A percentile compares a stretch with the other conserved stretches of the same genome.
Evolutionary conservation across 2,113 vertebrate species (phyloP).

Genomic region (Ellobius talpinus): DNA sequence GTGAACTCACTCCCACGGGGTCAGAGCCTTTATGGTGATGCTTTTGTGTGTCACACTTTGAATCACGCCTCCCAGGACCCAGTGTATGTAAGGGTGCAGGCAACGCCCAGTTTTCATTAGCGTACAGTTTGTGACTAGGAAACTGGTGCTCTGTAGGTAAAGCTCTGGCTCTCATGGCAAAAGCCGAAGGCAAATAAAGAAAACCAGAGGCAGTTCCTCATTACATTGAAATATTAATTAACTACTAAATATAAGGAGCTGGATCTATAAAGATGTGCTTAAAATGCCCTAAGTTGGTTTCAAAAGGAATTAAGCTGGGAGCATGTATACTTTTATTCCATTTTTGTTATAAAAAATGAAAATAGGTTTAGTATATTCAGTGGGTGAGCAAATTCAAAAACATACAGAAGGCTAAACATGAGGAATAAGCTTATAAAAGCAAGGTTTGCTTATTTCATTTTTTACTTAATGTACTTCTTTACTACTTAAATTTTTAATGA

Average conservation of each 20-base stretch:
- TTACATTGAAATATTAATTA: not conserved
- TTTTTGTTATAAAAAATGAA: not conserved
- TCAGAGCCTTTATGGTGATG: accelerated
- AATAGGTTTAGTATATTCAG: not conserved
- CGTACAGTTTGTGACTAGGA: not conserved
- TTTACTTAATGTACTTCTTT: conserved; percentile 36
- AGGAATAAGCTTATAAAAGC: not conserved
- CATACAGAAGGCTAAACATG: not conserved
- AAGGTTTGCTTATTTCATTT: conserved; percentile 32
- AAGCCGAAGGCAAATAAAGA: not conserved
- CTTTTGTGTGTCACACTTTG: not conserved
- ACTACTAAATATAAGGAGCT: conserved; percentile 10
- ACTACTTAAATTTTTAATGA: not conserved
- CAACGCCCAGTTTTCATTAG: not conserved
- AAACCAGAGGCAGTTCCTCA: not conserved
- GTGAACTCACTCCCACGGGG: not conserved
- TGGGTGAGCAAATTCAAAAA: not conserved
- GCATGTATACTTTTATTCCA: not conserved
- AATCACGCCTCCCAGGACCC: not conserved
- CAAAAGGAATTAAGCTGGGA: not conserved
- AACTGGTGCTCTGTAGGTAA: not conserved
- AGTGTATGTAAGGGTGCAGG: not conserved
- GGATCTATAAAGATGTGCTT: not conserved
- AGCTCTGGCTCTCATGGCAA: not conserved
- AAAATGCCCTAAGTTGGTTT: not conserved